Evolutionary conservation across 1,140 invertebrate species (phyloP), one percentile per base, ranked within the genome.

Genomic region (Cryptotermes secundus): DNA sequence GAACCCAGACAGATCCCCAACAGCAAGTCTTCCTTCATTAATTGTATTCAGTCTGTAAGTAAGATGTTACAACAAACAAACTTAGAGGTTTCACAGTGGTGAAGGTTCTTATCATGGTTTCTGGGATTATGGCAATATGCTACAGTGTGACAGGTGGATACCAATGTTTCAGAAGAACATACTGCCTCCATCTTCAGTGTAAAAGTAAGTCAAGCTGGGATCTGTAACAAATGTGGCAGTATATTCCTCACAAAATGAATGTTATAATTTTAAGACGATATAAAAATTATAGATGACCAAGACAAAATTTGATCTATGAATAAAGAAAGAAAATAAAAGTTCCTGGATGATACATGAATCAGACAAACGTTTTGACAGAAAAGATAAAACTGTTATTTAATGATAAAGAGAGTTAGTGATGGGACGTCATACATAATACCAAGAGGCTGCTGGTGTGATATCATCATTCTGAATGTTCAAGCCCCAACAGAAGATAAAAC

Each of bases 21-120:
- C 93, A 0, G 96, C 94, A 3, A 95, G 91, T 87, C 94, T 94
- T n/a, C 97, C 97, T 90, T 98, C 96, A 90, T 99, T 99, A 16
- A 96, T 91, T 22, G 96, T 97, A 88, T 97, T 96, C 80, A 99
- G 91, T 26, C 96, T 97, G 86, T 38, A 89, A 88, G 87, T 85
- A 86, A 85, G 86, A 49, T 22, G 14, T 49, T 49, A 42, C 84
- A 81, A 83, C 83, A 84, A 79, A 85, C 86, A 83, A 81, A n/a
- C 9, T 14, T 42, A 14, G 38, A 14, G 38, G 9, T 42, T 42
- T 42, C 16, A 42, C 1, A 42, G 38, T 12, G 16, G 9, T 42
- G 38, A 42, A 42, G 38, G 16, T 42, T 42, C 38, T 12, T 42
- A 6, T 14, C 16, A 14, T 10, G 38, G 38, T 9, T 14, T 42